Evolutionary conservation across 1,140 invertebrate genomes (phyloP), one percentile per base, ranked within the genome.

Genomic region (Euschistus heros): DNA sequence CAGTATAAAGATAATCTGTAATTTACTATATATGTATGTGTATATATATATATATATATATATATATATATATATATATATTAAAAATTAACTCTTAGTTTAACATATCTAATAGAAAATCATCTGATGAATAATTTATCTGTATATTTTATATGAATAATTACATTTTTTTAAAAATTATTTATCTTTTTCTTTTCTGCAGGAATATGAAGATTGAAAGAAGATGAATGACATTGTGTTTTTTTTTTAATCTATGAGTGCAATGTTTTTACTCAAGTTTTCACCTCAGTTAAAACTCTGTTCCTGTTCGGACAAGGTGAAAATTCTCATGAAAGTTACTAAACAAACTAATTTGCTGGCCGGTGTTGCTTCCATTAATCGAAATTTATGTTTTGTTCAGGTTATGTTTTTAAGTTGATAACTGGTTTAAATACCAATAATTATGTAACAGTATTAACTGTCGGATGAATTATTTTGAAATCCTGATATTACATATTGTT

Each of bases 171-270:
- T 50, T 6, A 18, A 6, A n/a, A 6, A 50, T 6, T 50, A n/a
- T 50, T 18, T 20, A 50, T 50, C 10, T 0, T 50, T 50, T 50
- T 50, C 6, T 50, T n/a, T 50, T 14, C 47, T 50, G 3, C 24
- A 57, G 54, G 54, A 57, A 26, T 57, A 57, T 57, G 18, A 57
- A 57, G 54, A 57, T 26, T 57, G 54, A 57, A 37, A 37, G 33
- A 37, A 37, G 54, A 18, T 24, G 54, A 57, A 57, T 50, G 54
- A 57, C 24, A 24, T 26, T 4, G 14, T 22, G 47, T 17, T 57
- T 24, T 13, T 13, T n/a, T n/a, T 37, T 37, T 37, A 30, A 37
- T 37, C 33, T 37, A 24, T 57, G 54, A 57, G 54, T 57, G 54
- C 54, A 57, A 57, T 57, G 20, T 57, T 24, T 13, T 17, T 27